A percentile compares a stretch with the other conserved stretches of the same genome.
phyloP scores from a whole-genome alignment of 2,797 vertebrate species.

The Steatocranus sp. region DNA sequence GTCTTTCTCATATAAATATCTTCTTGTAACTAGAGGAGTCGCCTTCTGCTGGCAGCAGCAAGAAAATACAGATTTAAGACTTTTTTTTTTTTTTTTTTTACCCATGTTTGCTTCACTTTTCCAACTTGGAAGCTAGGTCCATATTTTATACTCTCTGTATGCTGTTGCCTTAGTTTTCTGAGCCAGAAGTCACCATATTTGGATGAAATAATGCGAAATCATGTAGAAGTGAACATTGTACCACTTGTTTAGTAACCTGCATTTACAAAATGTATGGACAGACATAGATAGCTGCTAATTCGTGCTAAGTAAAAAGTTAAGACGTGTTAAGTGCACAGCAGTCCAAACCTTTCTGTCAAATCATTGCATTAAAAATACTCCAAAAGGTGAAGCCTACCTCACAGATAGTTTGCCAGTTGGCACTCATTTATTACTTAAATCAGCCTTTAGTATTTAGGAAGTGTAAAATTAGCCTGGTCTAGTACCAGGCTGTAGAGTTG shows the following conservation, averaged over 20 bases:
- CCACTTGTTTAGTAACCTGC: not conserved
- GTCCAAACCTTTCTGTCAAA: not conserved
- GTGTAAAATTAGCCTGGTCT: not conserved
- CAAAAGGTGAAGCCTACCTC: not conserved
- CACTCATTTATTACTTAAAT: not conserved
- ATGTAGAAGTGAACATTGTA: not conserved
- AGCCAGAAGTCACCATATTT: not conserved
- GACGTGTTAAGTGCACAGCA: not conserved
- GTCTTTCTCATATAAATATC: not conserved
- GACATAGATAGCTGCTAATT: not conserved
- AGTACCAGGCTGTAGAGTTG: not conserved
- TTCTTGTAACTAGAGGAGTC: not conserved
- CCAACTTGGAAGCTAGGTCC: not conserved
- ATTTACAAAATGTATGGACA: not conserved
- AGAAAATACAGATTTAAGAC: not conserved
- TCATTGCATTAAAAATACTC: not conserved
- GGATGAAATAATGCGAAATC: not conserved
- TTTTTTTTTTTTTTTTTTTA: accelerated
- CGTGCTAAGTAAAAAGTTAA: not conserved
- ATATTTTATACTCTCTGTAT: not conserved
- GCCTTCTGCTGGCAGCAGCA: not conserved
- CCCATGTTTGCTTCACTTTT: not conserved
- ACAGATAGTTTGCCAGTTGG: not conserved
- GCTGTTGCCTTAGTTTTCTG: not conserved
- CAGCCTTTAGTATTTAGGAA: not conserved